These are phyloP conservation scores for Steinernema khuongi DNA, from an alignment of 1,140 invertebrate genomes.

Conservation along the genomic window DNA sequence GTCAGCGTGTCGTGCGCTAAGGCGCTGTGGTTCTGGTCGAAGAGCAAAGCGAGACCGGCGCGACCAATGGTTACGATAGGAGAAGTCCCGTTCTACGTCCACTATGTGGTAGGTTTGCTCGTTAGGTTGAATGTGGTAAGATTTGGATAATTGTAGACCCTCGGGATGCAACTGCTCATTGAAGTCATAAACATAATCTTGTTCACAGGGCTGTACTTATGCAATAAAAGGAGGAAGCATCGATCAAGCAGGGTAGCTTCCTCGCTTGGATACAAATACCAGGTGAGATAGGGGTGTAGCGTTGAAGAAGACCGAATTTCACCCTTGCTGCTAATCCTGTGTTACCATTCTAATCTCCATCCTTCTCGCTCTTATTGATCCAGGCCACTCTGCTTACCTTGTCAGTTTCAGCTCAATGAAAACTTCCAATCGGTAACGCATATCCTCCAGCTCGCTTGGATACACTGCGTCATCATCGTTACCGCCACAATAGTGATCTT, in stretches of 20 bases:
- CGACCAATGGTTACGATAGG: background rate
- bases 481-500: background rate
- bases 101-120: background rate
- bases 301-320: background rate
- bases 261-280: background rate
- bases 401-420: background rate
- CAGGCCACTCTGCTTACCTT: too few relatives aligned
- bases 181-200: background rate
- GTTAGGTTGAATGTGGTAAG: background rate
- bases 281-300: background rate
- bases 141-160: background rate
- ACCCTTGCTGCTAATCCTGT: slow-evolving; percentile 1
- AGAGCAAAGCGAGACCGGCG: background rate
- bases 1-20: background rate
- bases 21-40: background rate
- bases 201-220: background rate
- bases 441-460: background rate
- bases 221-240: background rate
- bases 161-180: background rate
- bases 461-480: background rate
- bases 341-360: background rate
- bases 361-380: too few relatives aligned
- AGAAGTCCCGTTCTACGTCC: background rate
- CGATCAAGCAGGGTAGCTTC: background rate
- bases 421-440: background rate